Conservation (phyloP, 2,113 vertebrate genomes). For the Dasyurus viverrinus region DNA sequence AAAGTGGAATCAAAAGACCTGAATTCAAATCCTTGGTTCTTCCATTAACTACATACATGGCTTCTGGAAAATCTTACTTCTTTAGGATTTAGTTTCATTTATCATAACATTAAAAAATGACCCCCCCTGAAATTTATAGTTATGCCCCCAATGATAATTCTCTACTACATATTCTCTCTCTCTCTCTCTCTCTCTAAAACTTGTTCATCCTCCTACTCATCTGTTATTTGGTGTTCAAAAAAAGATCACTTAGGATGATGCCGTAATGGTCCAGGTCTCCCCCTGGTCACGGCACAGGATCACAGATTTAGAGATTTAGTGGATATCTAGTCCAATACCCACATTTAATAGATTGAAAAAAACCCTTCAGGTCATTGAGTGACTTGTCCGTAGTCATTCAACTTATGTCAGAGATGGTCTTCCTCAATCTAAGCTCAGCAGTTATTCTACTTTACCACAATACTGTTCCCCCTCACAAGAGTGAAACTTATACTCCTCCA, state of each 20-base stretch:
- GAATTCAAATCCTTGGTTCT: background rate
- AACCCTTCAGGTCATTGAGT: no score
- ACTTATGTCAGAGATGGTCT: no score
- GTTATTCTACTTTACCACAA: no score
- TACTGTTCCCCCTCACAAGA: no score
- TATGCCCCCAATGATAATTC: background rate
- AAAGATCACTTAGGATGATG: background rate
- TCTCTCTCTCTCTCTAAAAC: background rate
- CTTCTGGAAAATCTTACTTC: background rate
- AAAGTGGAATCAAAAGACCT: background rate
- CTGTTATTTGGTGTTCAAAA: background rate
- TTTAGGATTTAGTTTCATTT: background rate
- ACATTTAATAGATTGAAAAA: background rate
- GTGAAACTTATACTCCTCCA: background rate
- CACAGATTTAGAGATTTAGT: background rate
- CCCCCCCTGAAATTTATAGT: background rate
- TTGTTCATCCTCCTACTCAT: background rate
- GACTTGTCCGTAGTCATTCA: no score
- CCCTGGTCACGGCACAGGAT: background rate
- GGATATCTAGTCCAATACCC: background rate
- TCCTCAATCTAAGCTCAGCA: no score
- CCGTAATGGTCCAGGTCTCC: background rate
- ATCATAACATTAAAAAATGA: background rate
- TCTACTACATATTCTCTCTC: background rate
- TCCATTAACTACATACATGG: background rate